phyloP scores from a whole-genome alignment of 1,140 invertebrate species.

The Cydia fagiglandana region DNA sequence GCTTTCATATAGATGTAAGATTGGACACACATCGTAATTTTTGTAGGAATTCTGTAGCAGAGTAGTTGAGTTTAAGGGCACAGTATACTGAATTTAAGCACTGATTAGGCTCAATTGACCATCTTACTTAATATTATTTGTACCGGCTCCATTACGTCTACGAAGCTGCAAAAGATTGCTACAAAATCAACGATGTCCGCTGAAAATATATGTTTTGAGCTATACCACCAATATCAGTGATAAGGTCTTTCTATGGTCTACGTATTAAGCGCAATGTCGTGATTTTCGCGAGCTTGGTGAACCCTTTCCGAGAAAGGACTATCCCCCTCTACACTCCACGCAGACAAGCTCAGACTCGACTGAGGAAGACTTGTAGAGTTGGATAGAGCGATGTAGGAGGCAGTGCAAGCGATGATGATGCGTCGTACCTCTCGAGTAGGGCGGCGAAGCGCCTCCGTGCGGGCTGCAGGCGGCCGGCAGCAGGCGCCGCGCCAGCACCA shows the following conservation, averaged over 20 bases:
- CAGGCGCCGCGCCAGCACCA: constrained; percentile 81
- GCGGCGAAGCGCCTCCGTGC: constrained; percentile 85
- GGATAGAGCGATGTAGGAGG: constrained; percentile 31
- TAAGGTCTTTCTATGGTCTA: constrained; percentile 10
- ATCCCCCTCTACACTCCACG: neutral
- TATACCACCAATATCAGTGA: constrained; percentile 9
- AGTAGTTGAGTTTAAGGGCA: too few relatives aligned
- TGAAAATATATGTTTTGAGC: neutral
- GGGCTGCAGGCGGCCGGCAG: constrained; percentile 85
- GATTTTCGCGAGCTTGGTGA: constrained; percentile 9
- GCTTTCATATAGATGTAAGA: neutral
- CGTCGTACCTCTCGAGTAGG: constrained; percentile 85
- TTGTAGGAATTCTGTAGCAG: too few relatives aligned
- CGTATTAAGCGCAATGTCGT: neutral
- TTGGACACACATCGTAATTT: too few relatives aligned
- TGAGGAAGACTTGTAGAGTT: neutral
- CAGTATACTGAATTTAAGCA: too few relatives aligned
- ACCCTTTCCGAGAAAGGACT: neutral
- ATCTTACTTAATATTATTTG: neutral
- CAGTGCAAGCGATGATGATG: constrained; percentile 35
- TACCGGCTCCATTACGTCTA: neutral
- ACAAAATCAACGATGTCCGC: neutral
- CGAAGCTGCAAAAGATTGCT: neutral
- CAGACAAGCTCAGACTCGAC: neutral
- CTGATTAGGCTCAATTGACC: neutral